Evolutionary conservation across 37 sponge, comb jelly and placozoan genomes (phyloP).

Genomic region (Dysidea cf. avara): DNA sequence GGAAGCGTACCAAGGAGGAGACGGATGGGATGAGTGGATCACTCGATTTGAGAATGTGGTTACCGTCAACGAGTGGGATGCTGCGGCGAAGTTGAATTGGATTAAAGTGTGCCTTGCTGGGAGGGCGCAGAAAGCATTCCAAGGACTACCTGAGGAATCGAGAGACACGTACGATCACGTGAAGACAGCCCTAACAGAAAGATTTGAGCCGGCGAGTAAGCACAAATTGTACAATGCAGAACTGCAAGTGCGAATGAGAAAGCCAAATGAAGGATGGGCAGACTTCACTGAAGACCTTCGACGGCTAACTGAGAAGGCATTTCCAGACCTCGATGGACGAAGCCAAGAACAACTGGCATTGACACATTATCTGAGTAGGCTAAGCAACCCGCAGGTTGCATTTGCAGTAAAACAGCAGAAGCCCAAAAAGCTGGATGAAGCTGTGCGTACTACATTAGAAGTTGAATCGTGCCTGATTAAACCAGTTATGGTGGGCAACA

Average conservation of each 20-base stretch:
- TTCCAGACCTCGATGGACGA: not conserved
- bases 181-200: not conserved
- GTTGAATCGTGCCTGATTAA: not conserved
- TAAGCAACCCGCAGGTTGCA: too few species aligned
- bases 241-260: not conserved
- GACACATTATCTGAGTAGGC: not conserved
- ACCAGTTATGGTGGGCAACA: not conserved
- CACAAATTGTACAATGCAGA: not conserved
- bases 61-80: constrained; percentile 12
- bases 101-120: constrained; percentile 6
- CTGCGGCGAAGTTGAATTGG: constrained; percentile 1
- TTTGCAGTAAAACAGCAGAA: too few species aligned
- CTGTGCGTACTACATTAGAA: constrained; percentile 1
- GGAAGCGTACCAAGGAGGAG: not conserved
- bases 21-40: too few species aligned
- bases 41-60: too few species aligned
- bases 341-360: not conserved
- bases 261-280: too few species aligned
- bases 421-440: too few species aligned
- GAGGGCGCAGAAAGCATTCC: not conserved
- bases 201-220: not conserved
- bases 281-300: too few species aligned
- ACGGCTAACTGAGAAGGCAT: not conserved
- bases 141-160: not conserved
- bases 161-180: not conserved